Evolutionary conservation across 2,888 invertebrate species (phyloP).

Genomic region (Gymnosoma rotundatum): DNA sequence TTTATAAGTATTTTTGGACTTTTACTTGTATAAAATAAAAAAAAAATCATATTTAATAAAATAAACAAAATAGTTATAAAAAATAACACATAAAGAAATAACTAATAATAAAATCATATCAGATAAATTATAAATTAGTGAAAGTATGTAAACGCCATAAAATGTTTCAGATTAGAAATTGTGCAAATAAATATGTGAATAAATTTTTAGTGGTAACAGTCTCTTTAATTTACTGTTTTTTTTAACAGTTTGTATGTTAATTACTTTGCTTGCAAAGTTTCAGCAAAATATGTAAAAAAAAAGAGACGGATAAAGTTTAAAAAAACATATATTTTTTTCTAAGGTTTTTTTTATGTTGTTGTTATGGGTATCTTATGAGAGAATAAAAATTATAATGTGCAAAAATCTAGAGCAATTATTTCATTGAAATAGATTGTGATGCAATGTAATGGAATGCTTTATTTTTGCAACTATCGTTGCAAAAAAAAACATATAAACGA

Average conservation of each 20-base stretch:
- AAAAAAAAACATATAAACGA: not conserved
- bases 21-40: conserved; percentile 40
- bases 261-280: conserved; percentile 27
- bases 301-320: not conserved
- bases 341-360: not conserved
- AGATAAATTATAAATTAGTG: conserved; percentile 52
- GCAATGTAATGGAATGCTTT: conserved; percentile 59
- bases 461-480: not conserved
- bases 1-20: conserved; percentile 27
- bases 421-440: conserved; percentile 53
- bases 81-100: not conserved
- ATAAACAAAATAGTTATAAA: conserved; percentile 6
- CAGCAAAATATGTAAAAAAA: not conserved
- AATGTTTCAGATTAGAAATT: conserved; percentile 33
- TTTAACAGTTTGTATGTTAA: conserved; percentile 52
- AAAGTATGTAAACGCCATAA: conserved; percentile 56
- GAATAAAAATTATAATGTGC: conserved; percentile 46
- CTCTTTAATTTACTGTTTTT: no score
- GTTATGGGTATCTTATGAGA: not conserved
- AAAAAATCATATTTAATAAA: not conserved
- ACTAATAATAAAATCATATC: conserved; percentile 12
- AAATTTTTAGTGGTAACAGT: not conserved
- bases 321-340: not conserved
- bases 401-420: conserved; percentile 67
- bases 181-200: conserved; percentile 3